Percentiles rank a stretch among this genome's conserved stretches.
Conservation (phyloP, 64 coral and sea anemone species). For the Exaiptasia diaphana region DNA sequence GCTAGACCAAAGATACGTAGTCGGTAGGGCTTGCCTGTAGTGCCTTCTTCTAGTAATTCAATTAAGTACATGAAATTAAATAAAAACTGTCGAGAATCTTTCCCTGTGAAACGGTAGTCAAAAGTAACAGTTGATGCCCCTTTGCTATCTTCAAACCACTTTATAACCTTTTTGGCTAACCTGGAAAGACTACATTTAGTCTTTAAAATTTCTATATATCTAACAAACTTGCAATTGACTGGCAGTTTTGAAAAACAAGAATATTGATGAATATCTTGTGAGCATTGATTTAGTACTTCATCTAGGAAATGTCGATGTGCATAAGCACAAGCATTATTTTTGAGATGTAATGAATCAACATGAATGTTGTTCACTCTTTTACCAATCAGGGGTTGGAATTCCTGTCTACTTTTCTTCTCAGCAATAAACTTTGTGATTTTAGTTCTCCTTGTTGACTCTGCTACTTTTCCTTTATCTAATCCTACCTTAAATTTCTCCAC, state of each 20-base stretch:
- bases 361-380: conserved; percentile 2
- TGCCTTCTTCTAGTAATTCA: neutral
- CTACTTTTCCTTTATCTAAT: neutral
- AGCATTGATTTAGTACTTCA: neutral
- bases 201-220: neutral
- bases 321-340: conserved; percentile 21
- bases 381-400: conserved; percentile 22
- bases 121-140: conserved; percentile 11
- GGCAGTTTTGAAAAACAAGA: conserved; percentile 25
- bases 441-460: neutral
- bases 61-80: conserved; percentile 63
- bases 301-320: neutral
- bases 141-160: conserved; percentile 54
- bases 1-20: conserved; percentile 28
- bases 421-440: conserved; percentile 37
- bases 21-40: neutral
- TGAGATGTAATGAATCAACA: conserved; percentile 32
- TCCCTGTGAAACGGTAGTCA: conserved; percentile 57
- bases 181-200: conserved; percentile 4
- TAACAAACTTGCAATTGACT: neutral
- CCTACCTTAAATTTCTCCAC: neutral
- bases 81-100: conserved; percentile 56
- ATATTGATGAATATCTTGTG: neutral
- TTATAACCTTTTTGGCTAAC: conserved; percentile 39
- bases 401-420: conserved; percentile 25